Conservation (phyloP, 2,113 vertebrate genomes). For the Psittacula cyanocephala region DNA sequence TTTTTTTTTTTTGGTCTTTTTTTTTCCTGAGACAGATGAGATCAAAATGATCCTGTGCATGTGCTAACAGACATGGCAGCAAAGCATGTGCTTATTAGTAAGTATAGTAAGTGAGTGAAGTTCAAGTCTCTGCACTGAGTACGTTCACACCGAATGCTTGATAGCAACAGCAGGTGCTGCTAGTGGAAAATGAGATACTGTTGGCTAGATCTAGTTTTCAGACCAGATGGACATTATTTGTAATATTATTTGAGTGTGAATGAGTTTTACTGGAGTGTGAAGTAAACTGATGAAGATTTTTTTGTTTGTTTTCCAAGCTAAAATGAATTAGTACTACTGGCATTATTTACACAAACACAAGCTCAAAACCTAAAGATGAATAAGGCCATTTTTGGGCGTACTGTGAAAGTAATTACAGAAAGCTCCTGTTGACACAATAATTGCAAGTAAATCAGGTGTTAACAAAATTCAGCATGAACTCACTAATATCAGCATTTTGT, state of each 20-base stretch:
- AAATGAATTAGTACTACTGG: neutral
- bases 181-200: neutral
- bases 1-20: neutral
- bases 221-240: slow-evolving; percentile 22
- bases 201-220: neutral
- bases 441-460: neutral
- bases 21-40: neutral
- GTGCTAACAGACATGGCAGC: neutral
- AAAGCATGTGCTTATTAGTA: neutral
- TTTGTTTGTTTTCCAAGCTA: neutral
- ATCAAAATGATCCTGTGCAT: neutral
- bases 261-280: neutral
- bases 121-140: neutral
- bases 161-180: neutral
- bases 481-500: neutral
- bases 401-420: neutral
- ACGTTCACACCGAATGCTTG: neutral
- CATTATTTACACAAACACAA: neutral
- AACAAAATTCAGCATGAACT: neutral
- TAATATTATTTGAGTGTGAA: slow-evolving; percentile 20
- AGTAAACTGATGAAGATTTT: slow-evolving; percentile 27
- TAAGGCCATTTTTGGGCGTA: neutral
- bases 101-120: neutral
- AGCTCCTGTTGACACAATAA: neutral
- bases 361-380: neutral